Evolutionary conservation across 2,888 invertebrate genomes (phyloP).

Genomic region (Limenitis camilla): DNA sequence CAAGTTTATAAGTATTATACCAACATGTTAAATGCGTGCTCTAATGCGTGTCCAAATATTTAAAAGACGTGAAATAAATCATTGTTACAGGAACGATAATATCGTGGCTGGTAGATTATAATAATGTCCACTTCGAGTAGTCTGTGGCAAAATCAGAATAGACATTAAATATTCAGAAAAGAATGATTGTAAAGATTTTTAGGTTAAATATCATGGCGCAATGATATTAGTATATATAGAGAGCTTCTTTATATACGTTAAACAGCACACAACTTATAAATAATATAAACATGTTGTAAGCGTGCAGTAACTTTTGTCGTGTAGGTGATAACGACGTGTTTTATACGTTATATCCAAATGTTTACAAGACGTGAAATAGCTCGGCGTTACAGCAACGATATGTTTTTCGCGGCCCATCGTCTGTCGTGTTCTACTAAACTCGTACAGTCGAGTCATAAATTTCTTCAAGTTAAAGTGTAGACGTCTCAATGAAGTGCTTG

Average conservation of each 20-base stretch:
- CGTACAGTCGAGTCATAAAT: slow-evolving; percentile 36
- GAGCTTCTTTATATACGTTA: not conserved
- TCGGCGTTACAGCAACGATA: slow-evolving; percentile 29
- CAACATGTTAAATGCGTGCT: no score
- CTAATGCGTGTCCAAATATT: no score
- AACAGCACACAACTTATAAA: slow-evolving; percentile 3
- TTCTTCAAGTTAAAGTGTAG: slow-evolving; percentile 27
- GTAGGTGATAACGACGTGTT: slow-evolving; percentile 17
- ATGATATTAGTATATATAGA: no score
- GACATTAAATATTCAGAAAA: no score
- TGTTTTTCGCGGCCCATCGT: slow-evolving; percentile 44
- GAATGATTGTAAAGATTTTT: no score
- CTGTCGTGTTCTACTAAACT: slow-evolving; percentile 36
- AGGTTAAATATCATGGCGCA: no score
- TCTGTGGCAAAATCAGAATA: no score
- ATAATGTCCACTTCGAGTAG: no score
- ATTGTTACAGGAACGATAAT: no score
- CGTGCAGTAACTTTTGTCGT: slow-evolving; percentile 11
- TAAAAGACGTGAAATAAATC: no score
- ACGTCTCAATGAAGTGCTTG: not conserved
- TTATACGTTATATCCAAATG: slow-evolving; percentile 18
- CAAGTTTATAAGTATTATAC: no score
- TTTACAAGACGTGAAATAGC: slow-evolving; percentile 37
- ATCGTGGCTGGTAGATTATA: no score
- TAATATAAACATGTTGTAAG: slow-evolving; percentile 7